Evolutionary conservation across 2,888 invertebrate genomes (phyloP), one percentile per base, ranked within the genome.

Genomic region (Hyles lineata): DNA sequence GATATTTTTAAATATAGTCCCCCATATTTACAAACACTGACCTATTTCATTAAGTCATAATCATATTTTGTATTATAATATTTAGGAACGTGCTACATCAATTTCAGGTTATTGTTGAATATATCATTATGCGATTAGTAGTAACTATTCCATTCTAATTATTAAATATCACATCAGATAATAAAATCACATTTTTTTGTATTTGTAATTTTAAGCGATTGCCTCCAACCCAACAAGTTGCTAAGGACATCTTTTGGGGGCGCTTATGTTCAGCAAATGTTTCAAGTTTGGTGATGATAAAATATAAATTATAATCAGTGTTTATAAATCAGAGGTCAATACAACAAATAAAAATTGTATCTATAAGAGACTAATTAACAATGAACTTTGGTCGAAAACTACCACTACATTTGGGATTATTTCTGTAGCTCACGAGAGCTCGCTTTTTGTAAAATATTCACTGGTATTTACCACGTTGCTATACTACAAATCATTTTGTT

Each of bases 311-410:
- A 55, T n/a, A n/a, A 29, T 69, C 62, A 50, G 29, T 35, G 62
- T 63, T 63, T n/a, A 58, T 62, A 70, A 60, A 23, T 32, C 63
- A 62, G 71, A 74, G 79, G 74, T 77, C 63, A 72, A 81, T 82
- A 43, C 83, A 84, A 83, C 85, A 89, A 82, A 86, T 86, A 84
- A 78, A 74, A 73, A 76, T 80, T 76, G 80, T 74, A 79, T 75
- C 72, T 63, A 74, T 75, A 78, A 71, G 77, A 79, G 77, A 80
- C 82, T 90, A 89, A 87, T 87, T 86, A 87, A 87, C 82, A 85
- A 83, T 86, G 88, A 92, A 89, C 94, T 94, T 94, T 94, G 94
- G 94, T 93, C 88, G 91, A 86, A 89, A 81, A 89, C 92, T 93
- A 93, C 89, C 84, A 84, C 93, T 94, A 93, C 89, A 89, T 92